Evolutionary conservation across 2,888 invertebrate species (phyloP), one percentile per base, ranked within the genome.

Genomic region (Leptinotarsa juncta): DNA sequence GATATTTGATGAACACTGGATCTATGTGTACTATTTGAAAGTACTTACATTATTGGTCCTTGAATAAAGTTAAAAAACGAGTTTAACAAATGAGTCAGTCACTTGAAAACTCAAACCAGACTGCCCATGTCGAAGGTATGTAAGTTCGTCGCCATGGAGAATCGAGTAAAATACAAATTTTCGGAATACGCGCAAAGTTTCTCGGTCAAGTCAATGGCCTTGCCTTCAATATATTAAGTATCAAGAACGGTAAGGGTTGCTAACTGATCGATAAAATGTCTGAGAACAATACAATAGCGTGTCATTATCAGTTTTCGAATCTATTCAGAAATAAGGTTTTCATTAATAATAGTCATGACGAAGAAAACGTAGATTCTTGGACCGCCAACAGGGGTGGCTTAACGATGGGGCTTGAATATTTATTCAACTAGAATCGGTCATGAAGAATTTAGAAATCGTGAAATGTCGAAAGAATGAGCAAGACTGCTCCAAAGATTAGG

Each of bases 131-230:
- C 23, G 57, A 57, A 57, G 23, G 57, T 57, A 23, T 57, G 57
- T 57, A 57, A 57, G 23, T 23, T 57, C 23, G 57, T 57, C 23
- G 23, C 23, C 16, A 57, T 57, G 57, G 57, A 57, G 57, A 57
- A 57, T 57, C 57, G 57, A 12, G 12, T 55, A 5, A 10, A 20
- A 23, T 14, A 57, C 14, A 23, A 57, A 57, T 10, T 20, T 57
- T 23, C 14, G 4, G 20, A 18, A n/a, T 51, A 3, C 14, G 20
- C 12, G 10, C 20, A 20, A 55, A 14, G 14, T 23, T 57, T 57
- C 57, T 57, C 23, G 57, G 57, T 23, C 57, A 20, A 20, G 20
- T 51, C 57, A 57, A 12, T 57, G 23, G 57, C 57, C 57, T 23
- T 7, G 14, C 20, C 18, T 57, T 20, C 14, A 57, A 57, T 42